Evolutionary conservation across 2,888 invertebrate genomes (phyloP).

Genomic region (Metopia argyrocephala): DNA sequence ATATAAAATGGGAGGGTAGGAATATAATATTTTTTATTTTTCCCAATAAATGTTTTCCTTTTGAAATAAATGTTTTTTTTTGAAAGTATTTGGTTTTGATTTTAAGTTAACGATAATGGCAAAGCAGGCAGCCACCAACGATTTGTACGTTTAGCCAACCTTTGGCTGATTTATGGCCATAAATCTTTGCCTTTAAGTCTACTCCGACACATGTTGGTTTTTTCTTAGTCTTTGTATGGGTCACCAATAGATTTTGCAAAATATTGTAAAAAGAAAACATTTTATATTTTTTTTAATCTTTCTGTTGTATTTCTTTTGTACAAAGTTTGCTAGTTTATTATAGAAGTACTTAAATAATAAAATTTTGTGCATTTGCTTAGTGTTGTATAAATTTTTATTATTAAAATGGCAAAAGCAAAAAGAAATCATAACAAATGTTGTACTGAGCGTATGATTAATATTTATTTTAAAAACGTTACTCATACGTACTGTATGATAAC

Average conservation of each 20-base stretch:
- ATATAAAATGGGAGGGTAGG: not conserved
- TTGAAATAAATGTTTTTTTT: too few species aligned
- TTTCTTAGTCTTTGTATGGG: too few species aligned
- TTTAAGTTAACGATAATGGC: not conserved
- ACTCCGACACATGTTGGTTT: too few species aligned
- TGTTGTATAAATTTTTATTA: too few species aligned
- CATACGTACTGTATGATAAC: not conserved
- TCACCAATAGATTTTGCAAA: not conserved
- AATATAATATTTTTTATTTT: not conserved
- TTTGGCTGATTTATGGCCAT: not conserved
- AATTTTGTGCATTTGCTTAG: too few species aligned
- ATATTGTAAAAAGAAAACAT: not conserved
- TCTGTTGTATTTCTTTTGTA: not conserved
- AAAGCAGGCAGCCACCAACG: not conserved
- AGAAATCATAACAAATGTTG: not conserved
- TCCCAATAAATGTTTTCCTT: not conserved
- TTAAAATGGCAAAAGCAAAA: too few species aligned
- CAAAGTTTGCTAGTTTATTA: too few species aligned
- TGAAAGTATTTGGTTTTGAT: not conserved
- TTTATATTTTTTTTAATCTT: not conserved
- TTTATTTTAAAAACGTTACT: not conserved
- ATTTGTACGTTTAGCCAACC: not conserved
- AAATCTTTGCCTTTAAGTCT: not conserved
- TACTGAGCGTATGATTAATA: not conserved
- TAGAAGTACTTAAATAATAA: too few species aligned